Percentiles rank a stretch among this genome's conserved stretches.
Conservation (phyloP, 2,888 invertebrate species). For the Frankliniella fusca region DNA sequence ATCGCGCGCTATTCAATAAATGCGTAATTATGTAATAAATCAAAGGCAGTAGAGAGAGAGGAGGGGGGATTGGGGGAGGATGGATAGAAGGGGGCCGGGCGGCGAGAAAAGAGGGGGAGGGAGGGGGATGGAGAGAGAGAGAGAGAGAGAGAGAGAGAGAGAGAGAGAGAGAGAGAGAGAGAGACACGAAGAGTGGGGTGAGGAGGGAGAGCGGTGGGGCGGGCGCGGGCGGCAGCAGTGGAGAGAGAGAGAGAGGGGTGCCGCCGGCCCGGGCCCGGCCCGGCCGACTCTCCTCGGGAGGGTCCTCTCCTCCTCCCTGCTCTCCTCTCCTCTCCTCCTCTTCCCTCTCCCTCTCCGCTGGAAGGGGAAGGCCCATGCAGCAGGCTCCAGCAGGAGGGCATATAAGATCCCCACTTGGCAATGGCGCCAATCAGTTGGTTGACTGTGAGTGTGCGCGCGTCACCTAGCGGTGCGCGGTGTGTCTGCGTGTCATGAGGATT, state of each 20-base stretch:
- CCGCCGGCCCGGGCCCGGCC: neutral
- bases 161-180: neutral
- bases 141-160: neutral
- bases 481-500: slow-evolving; percentile 15
- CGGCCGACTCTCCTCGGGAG: neutral
- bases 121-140: too few species aligned
- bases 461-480: slow-evolving; percentile 4
- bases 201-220: neutral
- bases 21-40: too few species aligned
- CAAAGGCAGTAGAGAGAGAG: too few species aligned
- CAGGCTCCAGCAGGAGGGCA: slow-evolving; percentile 8
- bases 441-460: slow-evolving; percentile 1
- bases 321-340: too few species aligned
- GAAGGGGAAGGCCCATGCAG: neutral
- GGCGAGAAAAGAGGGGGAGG: too few species aligned
- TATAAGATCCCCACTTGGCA: slow-evolving; percentile 19
- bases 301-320: too few species aligned
- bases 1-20: too few species aligned
- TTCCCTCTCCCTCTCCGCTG: too few species aligned
- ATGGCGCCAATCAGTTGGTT: slow-evolving; percentile 22
- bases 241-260: neutral
- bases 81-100: too few species aligned
- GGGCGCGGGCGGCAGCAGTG: neutral
- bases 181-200: neutral
- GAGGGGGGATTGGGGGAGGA: too few species aligned